Base-by-base conservation (phyloP, 1,140 invertebrate species). In the Bombus pyrosoma region DNA sequence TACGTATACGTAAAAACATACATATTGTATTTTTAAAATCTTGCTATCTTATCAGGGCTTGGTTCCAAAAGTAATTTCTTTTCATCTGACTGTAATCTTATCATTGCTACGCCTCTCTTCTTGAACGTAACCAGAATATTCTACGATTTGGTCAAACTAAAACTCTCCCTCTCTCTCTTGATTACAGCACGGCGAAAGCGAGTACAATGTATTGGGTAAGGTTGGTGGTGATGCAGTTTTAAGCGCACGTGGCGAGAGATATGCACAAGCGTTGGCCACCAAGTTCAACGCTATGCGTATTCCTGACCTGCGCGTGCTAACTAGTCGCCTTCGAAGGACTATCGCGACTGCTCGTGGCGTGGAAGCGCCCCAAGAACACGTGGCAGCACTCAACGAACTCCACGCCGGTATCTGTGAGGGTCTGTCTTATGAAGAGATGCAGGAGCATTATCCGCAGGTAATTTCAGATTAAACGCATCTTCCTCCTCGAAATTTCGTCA, bases 331-430 rank as follows among this genome's bases (percentile, higher is more conserved):
- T 83, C 96, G 97, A 84, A 95, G 98, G 81, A 99, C 98, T 2
- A 98, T 98, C 87, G 98, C 99, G 87, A 99, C 98, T 0, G 98
- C 98, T 2, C 95, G 97, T 39, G 95, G 96, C 34, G 97, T 99
- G n/a, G 96, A 97, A 83, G 98, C 97, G 2, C 97, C 98, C 0
- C 97, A 98, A 84, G 97, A 98, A 93, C 96, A 97, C 90, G 96
- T 99, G 0, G 95, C 96, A 28, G 96, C 98, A 47, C 95, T 99
- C 8, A 99, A 99, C 94, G 98, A 99, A 94, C 96, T 99, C 43
- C 97, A 99, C 96, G 98, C 98, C 91, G 98, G 98, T 72, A 98
- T 98, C 73, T 99, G 98, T 95, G 98, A 99, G 95, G 98, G 97
- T 32, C 96, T 99, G 88, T 98, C 98, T 0, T 99, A 99, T 93